These are phyloP conservation scores for Arion vulgaris DNA, from an alignment of 1,140 invertebrate genomes.

Conservation along the genomic window DNA sequence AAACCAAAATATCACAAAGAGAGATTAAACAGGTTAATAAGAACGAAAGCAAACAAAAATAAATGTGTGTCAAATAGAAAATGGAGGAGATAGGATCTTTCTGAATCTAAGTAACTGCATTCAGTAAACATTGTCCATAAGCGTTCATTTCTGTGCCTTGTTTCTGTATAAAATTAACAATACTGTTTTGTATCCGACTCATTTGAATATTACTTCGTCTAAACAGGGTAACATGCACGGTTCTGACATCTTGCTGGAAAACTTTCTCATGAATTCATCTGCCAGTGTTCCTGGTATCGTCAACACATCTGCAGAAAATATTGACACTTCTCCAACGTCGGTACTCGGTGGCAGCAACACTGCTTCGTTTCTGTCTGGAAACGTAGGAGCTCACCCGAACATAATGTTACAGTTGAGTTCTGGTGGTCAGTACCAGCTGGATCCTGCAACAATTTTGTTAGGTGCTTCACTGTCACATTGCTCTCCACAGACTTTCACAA, in stretches of 20 bases:
- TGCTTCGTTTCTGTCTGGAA: neutral
- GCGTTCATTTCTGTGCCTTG: no score
- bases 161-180: no score
- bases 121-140: no score
- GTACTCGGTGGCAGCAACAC: neutral
- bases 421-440: constrained; percentile 18
- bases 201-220: neutral
- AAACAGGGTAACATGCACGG: constrained; percentile 1
- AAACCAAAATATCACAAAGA: no score
- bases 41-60: no score
- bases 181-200: no score
- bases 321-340: neutral
- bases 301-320: neutral
- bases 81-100: no score
- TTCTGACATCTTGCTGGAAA: constrained; percentile 12
- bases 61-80: no score
- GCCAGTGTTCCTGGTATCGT: neutral
- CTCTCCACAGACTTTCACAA: constrained; percentile 17
- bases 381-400: constrained; percentile 1
- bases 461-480: neutral
- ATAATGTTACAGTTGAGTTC: constrained; percentile 15
- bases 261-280: constrained; percentile 7
- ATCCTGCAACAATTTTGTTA: constrained; percentile 16
- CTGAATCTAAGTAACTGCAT: no score
- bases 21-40: no score